phyloP scores from a whole-genome alignment of 2,113 vertebrate species.

The human region GRCh38 chr6:5740501-5741000 shows the following conservation, averaged over 20 bases:
- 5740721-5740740: constrained; percentile 33
- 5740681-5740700: constrained; percentile 1
- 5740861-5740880: constrained; percentile 1
- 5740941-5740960: neutral
- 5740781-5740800: constrained; percentile 32
- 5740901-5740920: neutral
- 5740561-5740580: neutral
- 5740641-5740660: neutral
- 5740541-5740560: neutral
- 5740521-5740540: neutral
- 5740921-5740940: neutral
- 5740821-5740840: neutral
- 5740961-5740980: neutral
- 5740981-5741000: neutral
- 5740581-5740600: neutral
- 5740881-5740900: neutral
- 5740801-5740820: neutral
- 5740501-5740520: neutral
- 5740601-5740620: neutral
- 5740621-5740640: neutral
- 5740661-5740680: constrained; percentile 14
- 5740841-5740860: neutral
- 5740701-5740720: constrained; percentile 47
- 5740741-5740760: neutral
- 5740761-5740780: constrained; percentile 38